Evolutionary conservation across 1,140 invertebrate genomes (phyloP), one percentile per base, ranked within the genome.

Genomic region (Calliphora vicina): DNA sequence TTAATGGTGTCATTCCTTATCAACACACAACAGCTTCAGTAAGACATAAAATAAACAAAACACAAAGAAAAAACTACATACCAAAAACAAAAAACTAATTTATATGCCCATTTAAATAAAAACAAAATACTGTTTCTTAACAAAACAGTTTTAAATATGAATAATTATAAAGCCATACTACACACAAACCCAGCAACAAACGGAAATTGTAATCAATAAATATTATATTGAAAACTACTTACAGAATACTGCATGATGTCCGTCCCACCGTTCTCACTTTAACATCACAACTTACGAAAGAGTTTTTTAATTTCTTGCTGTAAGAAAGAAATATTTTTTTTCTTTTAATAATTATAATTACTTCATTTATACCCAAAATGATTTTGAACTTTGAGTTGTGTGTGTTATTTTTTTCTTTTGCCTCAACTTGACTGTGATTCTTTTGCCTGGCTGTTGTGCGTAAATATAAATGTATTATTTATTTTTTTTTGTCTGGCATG

Each of bases 1-100:
- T 78, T 78, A 78, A 78, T 78, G 74, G 74, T 78, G 74, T 78
- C 74, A 78, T 78, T 78, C 42, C 74, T 78, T 78, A 78, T 78
- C 74, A 78, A 17, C 35, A 42, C 27, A 25, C n/a, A 43, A 15
- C 67, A 10, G 26, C 26, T 50, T 13, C 5, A 61, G 13, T 17
- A 61, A 61, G n/a, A n/a, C n/a, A n/a, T n/a, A n/a, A 61, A 61
- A 61, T 17, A 1, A 61, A 76, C 1, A n/a, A n/a, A 76, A 73
- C 73, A n/a, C 26, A 5, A 43, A 6, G 5, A 5, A 43, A 43
- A 5, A 43, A 43, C 42, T 43, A 6, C 42, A 43, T 61, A 29
- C 2, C 35, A 78, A 78, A 78, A 42, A 23, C 74, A 9, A 6
- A 20, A 78, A 23, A 10, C 20, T 43, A 78, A 78, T 78, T 78